phyloP scores from a whole-genome alignment of 2,888 invertebrate species.

The Coelinius sp. region DNA sequence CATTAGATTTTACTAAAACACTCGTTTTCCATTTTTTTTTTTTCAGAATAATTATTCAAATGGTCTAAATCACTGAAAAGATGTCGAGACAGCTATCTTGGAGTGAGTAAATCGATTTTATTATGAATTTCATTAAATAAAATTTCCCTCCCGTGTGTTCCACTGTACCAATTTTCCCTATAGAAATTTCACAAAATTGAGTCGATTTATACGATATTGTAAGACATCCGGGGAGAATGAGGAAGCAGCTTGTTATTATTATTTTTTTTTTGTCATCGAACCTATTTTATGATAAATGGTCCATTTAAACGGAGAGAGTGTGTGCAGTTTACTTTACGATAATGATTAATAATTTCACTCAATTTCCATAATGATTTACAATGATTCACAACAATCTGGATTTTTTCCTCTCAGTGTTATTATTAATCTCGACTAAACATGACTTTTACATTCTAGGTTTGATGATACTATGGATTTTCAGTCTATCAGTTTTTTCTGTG shows the following conservation, averaged over 20 bases:
- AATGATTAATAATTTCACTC: neutral
- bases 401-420: too few species aligned
- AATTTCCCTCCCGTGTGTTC: too few species aligned
- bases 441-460: neutral
- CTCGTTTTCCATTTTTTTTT: neutral
- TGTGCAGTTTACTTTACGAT: neutral
- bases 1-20: neutral
- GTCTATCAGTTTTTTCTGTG: neutral
- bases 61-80: neutral
- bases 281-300: neutral
- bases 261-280: too few species aligned
- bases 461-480: neutral
- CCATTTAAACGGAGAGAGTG: neutral
- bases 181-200: too few species aligned
- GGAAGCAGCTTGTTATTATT: too few species aligned
- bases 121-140: too few species aligned
- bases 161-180: too few species aligned
- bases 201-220: too few species aligned
- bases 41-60: slow-evolving; percentile 13
- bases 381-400: too few species aligned
- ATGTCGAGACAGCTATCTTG: neutral
- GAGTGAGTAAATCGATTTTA: neutral
- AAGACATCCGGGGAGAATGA: too few species aligned
- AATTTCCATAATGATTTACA: neutral
- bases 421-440: too few species aligned